A percentile compares a stretch with the other conserved stretches of the same genome.
Conservation (phyloP, 2,888 invertebrate species). For the Latrodectus hesperus region DNA sequence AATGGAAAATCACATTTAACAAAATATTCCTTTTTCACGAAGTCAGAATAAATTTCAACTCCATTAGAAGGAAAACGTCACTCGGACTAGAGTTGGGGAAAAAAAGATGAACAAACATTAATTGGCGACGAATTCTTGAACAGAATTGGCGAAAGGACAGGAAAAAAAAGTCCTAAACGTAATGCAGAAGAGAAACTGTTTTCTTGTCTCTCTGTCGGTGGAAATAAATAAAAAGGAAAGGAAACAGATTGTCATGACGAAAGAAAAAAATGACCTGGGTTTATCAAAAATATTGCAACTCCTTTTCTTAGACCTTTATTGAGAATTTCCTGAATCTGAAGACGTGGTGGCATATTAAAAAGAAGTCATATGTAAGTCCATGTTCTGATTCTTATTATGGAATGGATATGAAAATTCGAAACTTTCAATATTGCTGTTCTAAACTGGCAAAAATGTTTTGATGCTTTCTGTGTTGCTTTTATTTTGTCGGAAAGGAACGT, state of each 20-base stretch:
- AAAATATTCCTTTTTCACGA: too few relatives aligned
- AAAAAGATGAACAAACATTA: constrained; percentile 45
- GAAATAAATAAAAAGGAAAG: constrained; percentile 29
- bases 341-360: too few relatives aligned
- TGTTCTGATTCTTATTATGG: constrained; percentile 2
- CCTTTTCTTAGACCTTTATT: constrained; percentile 45
- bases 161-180: not conserved
- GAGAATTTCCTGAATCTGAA: constrained; percentile 51
- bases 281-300: constrained; percentile 55
- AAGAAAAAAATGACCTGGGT: constrained; percentile 10
- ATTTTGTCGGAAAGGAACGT: too few relatives aligned
- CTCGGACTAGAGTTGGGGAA: too few relatives aligned
- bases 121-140: constrained; percentile 43
- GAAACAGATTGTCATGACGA: constrained; percentile 7
- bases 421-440: too few relatives aligned
- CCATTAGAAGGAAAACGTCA: too few relatives aligned
- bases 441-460: too few relatives aligned
- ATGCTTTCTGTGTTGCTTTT: too few relatives aligned
- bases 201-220: constrained; percentile 18
- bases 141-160: not conserved
- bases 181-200: constrained; percentile 44
- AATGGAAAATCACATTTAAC: too few relatives aligned
- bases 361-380: not conserved
- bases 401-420: constrained; percentile 51
- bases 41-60: too few relatives aligned